Conservation (phyloP, 2,113 vertebrate species). For the Halcyon malimbica region DNA sequence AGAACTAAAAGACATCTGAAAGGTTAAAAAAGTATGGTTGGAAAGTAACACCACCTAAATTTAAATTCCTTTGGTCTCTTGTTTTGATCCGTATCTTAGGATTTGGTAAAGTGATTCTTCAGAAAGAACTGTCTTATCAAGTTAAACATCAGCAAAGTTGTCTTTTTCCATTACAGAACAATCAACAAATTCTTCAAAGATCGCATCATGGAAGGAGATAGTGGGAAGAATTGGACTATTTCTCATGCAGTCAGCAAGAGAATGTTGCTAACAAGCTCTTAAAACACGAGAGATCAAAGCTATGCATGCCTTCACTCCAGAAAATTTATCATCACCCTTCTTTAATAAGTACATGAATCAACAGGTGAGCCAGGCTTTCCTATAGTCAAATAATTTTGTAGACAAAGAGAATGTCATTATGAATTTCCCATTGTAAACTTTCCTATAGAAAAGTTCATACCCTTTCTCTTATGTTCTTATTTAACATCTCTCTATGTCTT, state of each 20-base stretch:
- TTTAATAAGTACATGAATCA: neutral
- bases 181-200: neutral
- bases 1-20: neutral
- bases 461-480: neutral
- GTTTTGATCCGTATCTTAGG: neutral
- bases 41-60: neutral
- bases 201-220: neutral
- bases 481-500: neutral
- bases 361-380: neutral
- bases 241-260: neutral
- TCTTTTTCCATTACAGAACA: neutral
- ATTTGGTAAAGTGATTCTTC: neutral
- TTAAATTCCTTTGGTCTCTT: neutral
- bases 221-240: neutral
- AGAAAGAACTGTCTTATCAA: neutral
- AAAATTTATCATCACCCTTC: neutral
- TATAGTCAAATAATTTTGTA: neutral
- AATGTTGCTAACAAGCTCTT: neutral
- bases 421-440: neutral
- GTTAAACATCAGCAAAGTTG: neutral
- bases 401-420: neutral
- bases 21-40: neutral
- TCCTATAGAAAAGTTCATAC: neutral
- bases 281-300: neutral
- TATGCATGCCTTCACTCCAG: neutral